Conservation (phyloP, 2,888 invertebrate species). For the Steinernema scapterisci region DNA sequence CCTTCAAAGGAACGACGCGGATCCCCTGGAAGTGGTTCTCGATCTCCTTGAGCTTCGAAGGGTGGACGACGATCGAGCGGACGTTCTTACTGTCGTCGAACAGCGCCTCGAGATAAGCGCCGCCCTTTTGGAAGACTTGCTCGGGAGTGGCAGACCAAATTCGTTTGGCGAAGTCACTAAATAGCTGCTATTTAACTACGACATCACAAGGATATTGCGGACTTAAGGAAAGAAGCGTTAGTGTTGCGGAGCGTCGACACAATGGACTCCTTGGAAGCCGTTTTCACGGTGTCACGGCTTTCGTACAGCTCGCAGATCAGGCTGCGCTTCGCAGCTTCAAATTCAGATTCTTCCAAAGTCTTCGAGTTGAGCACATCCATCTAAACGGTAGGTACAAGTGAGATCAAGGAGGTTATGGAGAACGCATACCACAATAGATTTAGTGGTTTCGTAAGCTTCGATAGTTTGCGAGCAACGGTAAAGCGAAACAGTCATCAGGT, state of each 20-base stretch:
- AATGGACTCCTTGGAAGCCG: conserved; percentile 78
- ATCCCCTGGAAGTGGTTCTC: conserved; percentile 51
- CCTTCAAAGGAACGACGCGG: background rate
- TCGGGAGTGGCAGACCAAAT: conserved; percentile 56
- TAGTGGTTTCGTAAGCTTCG: conserved; percentile 80
- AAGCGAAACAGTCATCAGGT: conserved; percentile 76
- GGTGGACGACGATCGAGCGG: conserved; percentile 55
- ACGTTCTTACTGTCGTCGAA: conserved; percentile 49
- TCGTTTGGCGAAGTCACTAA: conserved; percentile 49
- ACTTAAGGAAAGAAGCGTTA: background rate
- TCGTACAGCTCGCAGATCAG: conserved; percentile 85
- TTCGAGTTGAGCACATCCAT: conserved; percentile 69
- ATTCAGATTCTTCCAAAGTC: conserved; percentile 77
- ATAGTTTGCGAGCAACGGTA: conserved; percentile 80
- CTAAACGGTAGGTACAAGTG: conserved; percentile 35
- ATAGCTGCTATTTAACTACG: conserved; percentile 40
- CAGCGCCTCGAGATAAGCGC: conserved; percentile 47
- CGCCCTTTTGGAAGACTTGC: conserved; percentile 51
- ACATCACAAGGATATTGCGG: conserved; percentile 66
- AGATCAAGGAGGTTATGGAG: background rate
- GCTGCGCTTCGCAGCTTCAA: conserved; percentile 83
- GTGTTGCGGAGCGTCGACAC: conserved; percentile 77
- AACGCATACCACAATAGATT: conserved; percentile 76
- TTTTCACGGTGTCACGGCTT: conserved; percentile 79
- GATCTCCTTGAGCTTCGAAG: conserved; percentile 56